Evolutionary conservation across 2,888 invertebrate genomes (phyloP).

Genomic region (Hydropsyche betteni): DNA sequence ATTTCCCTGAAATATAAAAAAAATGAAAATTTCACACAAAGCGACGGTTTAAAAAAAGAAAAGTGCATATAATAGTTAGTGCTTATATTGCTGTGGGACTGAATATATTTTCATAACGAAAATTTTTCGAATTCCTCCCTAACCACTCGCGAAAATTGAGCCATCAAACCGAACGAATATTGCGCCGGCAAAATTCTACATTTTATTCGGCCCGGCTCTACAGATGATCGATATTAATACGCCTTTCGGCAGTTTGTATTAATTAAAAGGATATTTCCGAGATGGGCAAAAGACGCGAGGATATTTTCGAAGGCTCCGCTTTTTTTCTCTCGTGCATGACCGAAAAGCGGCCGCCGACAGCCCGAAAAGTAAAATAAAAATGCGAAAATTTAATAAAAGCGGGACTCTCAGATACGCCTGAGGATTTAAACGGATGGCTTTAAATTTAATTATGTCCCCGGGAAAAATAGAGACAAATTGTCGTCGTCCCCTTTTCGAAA

Average conservation of each 20-base stretch:
- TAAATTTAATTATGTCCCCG: conserved; percentile 29
- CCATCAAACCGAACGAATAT: too few species aligned
- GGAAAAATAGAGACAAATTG: conserved; percentile 28
- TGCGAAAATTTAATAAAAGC: conserved; percentile 29
- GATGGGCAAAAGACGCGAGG: not conserved
- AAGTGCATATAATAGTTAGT: too few species aligned
- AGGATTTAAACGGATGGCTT: conserved; percentile 31
- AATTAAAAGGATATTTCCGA: conserved; percentile 16
- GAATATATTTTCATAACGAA: too few species aligned
- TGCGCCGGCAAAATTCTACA: too few species aligned
- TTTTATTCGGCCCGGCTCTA: too few species aligned
- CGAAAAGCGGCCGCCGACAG: not conserved
- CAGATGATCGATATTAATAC: conserved; percentile 26
- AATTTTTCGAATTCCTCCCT: too few species aligned
- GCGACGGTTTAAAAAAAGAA: too few species aligned
- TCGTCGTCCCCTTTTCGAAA: conserved; percentile 12
- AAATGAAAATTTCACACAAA: too few species aligned
- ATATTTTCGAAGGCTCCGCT: not conserved
- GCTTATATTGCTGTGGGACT: too few species aligned
- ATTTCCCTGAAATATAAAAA: too few species aligned
- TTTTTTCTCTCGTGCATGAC: not conserved
- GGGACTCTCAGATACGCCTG: conserved; percentile 1
- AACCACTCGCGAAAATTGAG: too few species aligned
- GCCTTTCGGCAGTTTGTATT: conserved; percentile 7
- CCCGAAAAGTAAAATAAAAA: conserved; percentile 12